Evolutionary conservation across 1,140 invertebrate species (phyloP), one percentile per base, ranked within the genome.

Genomic region (Brachystomella parvula): DNA sequence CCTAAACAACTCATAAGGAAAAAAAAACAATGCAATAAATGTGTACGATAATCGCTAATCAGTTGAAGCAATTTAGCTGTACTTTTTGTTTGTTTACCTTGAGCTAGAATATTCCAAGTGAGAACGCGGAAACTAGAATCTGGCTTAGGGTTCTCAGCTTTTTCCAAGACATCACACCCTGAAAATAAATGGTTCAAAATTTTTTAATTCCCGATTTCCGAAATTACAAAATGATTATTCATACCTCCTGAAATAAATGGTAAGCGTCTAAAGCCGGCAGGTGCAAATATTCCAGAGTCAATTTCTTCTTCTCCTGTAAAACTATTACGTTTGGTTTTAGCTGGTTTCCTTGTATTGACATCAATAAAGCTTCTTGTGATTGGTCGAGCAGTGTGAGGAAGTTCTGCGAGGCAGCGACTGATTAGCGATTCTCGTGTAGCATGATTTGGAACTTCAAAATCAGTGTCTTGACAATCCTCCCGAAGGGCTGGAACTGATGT

Each of bases 51-150:
- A n/a, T n/a, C n/a, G n/a, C n/a, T n/a, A n/a, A n/a, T n/a, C n/a
- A n/a, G n/a, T n/a, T n/a, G n/a, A n/a, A n/a, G n/a, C n/a, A n/a
- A n/a, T n/a, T n/a, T n/a, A n/a, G 9, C n/a, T 44, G 9, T 44
- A 44, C n/a, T 44, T 44, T 44, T 24, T 60, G 15, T 3, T 65
- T 21, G 19, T 75, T 77, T 80, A 89, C 87, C 85, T 83, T 89
- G 87, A 19, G 87, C 86, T 3, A 89, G 76, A 68, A 89, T 81
- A 75, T 89, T 89, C 87, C 87, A 89, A 72, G 89, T 87, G 71
- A 89, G 80, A 24, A 89, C 73, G 69, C 87, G 78, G 64, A 89
- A 70, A 39, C n/a, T n/a, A n/a, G n/a, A n/a, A n/a, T n/a, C n/a
- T 57, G 35, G 66, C 47, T 39, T n/a, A 53, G 53, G 15, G 63